Conservation (phyloP, 1,140 invertebrate species). For the Melanaphis sacchari region DNA sequence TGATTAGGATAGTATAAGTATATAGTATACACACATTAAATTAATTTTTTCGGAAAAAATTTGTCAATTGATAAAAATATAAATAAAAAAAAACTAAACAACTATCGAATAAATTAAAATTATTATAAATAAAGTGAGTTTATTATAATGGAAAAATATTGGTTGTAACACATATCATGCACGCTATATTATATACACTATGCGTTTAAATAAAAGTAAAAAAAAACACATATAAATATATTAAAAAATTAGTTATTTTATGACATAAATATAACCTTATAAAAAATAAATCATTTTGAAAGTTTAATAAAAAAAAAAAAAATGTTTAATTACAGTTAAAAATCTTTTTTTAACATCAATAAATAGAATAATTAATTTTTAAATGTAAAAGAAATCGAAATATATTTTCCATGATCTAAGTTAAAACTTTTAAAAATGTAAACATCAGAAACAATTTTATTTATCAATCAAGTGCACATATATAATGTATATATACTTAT, state of each 20-base stretch:
- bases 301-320: neutral
- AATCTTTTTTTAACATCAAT: neutral
- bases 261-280: neutral
- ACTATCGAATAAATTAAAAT: neutral
- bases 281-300: neutral
- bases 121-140: neutral
- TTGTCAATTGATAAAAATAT: neutral
- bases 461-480: neutral
- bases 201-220: neutral
- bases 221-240: neutral
- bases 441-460: neutral
- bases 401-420: neutral
- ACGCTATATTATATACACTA: neutral
- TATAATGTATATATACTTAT: too few species aligned
- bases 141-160: neutral
- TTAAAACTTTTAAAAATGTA: neutral
- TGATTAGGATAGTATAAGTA: neutral
- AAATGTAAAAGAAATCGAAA: neutral
- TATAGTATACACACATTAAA: neutral
- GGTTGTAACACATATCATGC: neutral
- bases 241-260: neutral
- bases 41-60: neutral
- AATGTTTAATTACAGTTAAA: neutral
- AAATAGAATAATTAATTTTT: neutral
- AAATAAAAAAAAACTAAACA: neutral